A percentile compares a stretch with the other conserved stretches of the same genome.
Evolutionary conservation across 2,888 invertebrate genomes (phyloP).

Genomic region (Heliconius cydno): DNA sequence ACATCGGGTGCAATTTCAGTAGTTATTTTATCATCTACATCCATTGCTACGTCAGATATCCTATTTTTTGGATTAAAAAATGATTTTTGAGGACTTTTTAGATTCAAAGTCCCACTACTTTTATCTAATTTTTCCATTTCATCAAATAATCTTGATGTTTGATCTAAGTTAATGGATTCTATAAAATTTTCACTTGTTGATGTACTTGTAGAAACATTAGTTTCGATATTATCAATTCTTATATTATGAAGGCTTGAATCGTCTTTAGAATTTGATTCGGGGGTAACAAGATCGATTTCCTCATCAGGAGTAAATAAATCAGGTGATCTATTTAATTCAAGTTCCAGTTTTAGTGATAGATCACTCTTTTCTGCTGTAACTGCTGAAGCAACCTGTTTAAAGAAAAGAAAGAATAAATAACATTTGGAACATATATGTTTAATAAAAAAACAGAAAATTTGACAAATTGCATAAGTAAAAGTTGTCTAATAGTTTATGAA

Average conservation of each 20-base stretch:
- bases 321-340: constrained; percentile 56
- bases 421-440: no score
- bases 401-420: neutral
- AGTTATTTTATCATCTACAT: constrained; percentile 50
- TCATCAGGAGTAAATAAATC: constrained; percentile 68
- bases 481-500: no score
- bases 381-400: constrained; percentile 56
- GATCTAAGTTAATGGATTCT: constrained; percentile 2
- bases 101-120: constrained; percentile 59
- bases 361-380: constrained; percentile 44
- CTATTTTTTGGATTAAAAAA: constrained; percentile 47
- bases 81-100: constrained; percentile 55
- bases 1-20: constrained; percentile 57
- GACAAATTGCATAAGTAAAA: no score
- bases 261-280: neutral
- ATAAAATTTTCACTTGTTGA: constrained; percentile 20
- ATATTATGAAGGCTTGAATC: neutral
- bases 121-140: constrained; percentile 64
- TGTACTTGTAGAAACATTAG: no score
- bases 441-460: no score
- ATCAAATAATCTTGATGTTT: constrained; percentile 53
- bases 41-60: constrained; percentile 35
- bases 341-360: constrained; percentile 31
- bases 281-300: constrained; percentile 38
- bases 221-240: neutral